Base-by-base conservation (phyloP, 2,113 vertebrate genomes). In the Leptodactylus fuscus region DNA sequence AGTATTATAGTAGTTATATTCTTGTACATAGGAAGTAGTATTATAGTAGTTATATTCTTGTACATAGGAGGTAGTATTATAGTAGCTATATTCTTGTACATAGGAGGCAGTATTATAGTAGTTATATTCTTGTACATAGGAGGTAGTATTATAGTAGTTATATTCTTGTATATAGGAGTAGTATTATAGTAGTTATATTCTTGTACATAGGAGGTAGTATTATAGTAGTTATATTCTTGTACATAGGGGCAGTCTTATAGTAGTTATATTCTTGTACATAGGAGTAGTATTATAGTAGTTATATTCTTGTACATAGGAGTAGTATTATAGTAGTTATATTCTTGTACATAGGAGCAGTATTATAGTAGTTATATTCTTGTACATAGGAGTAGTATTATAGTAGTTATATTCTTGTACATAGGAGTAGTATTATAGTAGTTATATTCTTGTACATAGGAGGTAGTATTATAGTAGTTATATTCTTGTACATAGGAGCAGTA, bases 121-220 rank as follows among this genome's bases (percentile, higher is more conserved):
- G n/a, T n/a, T n/a, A n/a, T 60, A 60, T 60, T 60, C 55, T 60
- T 60, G 55, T 60, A 65, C 22, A 55, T 32, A 32, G 62, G 62
- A 2, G 27, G n/a, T 29, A 34, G 29, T 32, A 65, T 65, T 65
- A 32, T 65, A 32, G n/a, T n/a, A n/a, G n/a, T n/a, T n/a, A n/a
- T n/a, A n/a, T n/a, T n/a, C n/a, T n/a, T n/a, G n/a, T n/a, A n/a
- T n/a, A n/a, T n/a, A n/a, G n/a, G n/a, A n/a, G n/a, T n/a, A n/a
- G n/a, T n/a, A n/a, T n/a, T n/a, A n/a, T n/a, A n/a, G 62, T 65
- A 32, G 62, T 65, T 65, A 65, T 34, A 65, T 65, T 69, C 62
- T 22, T 36, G 65, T 69, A 69, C 4, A 69, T 36, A 69, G 16
- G 32, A 4, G 18, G n/a, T n/a, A n/a, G n/a, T n/a, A n/a, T n/a